A percentile compares a stretch with the other conserved stretches of the same genome.
phyloP scores from a whole-genome alignment of 2,888 invertebrate species.

The Hirtodrosophila confusa region DNA sequence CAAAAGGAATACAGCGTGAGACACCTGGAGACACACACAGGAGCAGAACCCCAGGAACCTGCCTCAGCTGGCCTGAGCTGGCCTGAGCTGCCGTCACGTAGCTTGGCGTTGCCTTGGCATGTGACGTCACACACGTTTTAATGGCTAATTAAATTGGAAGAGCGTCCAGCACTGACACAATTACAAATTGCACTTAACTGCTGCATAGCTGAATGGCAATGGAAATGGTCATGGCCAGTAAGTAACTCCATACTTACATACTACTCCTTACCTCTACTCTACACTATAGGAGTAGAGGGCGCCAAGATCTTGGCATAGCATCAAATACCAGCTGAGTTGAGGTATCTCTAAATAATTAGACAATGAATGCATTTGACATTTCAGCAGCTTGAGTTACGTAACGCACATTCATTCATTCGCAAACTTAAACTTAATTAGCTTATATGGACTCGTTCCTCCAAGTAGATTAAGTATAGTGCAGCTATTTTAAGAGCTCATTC shows the following conservation, averaged over 20 bases:
- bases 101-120: conserved; percentile 59
- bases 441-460: conserved; percentile 36
- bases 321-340: conserved; percentile 23
- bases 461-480: conserved; percentile 22
- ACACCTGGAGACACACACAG: too few relatives aligned
- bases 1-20: too few relatives aligned
- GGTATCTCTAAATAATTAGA: conserved; percentile 48
- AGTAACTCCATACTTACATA: not conserved
- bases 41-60: too few relatives aligned
- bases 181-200: conserved; percentile 78
- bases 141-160: conserved; percentile 77
- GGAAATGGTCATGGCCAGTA: conserved; percentile 22
- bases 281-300: conserved; percentile 27
- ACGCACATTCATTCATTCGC: conserved; percentile 16
- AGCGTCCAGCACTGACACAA: conserved; percentile 69
- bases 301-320: conserved; percentile 39
- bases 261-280: too few relatives aligned
- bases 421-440: conserved; percentile 44
- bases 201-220: conserved; percentile 40
- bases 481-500: conserved; percentile 37
- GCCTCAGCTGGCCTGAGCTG: not conserved
- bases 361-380: conserved; percentile 55
- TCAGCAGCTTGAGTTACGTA: conserved; percentile 28
- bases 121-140: conserved; percentile 74
- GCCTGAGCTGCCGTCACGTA: conserved; percentile 56